Conservation (phyloP, 2,113 vertebrate species). For the Rousettus leschenaultii region DNA sequence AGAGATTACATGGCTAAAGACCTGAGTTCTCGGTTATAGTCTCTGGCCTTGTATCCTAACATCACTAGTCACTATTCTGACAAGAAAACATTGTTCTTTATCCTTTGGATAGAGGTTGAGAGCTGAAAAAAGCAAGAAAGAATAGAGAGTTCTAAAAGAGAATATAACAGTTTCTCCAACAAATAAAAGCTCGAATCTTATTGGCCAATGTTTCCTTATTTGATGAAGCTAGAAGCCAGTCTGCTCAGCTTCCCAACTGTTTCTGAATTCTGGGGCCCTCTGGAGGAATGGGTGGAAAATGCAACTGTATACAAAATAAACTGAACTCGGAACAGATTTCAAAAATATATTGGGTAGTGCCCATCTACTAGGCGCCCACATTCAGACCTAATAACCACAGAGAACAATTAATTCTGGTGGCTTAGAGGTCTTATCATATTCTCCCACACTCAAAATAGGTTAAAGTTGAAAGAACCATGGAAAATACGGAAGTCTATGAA, state of each 20-base stretch:
- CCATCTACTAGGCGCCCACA: background rate
- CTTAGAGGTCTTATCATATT: background rate
- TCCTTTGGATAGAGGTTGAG: background rate
- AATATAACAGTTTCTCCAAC: background rate
- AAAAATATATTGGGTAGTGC: background rate
- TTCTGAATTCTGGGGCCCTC: conserved; percentile 25
- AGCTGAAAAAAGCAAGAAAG: background rate
- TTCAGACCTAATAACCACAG: background rate
- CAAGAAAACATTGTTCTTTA: background rate
- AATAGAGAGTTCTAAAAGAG: background rate
- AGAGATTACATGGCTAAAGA: background rate
- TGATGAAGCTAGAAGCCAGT: background rate
- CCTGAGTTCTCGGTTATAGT: background rate
- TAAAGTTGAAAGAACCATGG: background rate
- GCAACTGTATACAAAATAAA: background rate
- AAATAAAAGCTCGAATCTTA: background rate
- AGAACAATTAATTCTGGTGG: background rate
- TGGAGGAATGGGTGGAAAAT: conserved; percentile 4
- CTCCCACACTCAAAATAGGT: background rate
- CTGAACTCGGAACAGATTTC: background rate
- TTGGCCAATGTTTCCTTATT: background rate
- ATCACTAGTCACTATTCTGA: background rate
- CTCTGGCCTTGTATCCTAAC: background rate
- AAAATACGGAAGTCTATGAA: background rate
- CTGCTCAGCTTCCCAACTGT: background rate